These are phyloP conservation scores for Netelia virgata DNA, from an alignment of 2,888 invertebrate species.

Conservation along the genomic window DNA sequence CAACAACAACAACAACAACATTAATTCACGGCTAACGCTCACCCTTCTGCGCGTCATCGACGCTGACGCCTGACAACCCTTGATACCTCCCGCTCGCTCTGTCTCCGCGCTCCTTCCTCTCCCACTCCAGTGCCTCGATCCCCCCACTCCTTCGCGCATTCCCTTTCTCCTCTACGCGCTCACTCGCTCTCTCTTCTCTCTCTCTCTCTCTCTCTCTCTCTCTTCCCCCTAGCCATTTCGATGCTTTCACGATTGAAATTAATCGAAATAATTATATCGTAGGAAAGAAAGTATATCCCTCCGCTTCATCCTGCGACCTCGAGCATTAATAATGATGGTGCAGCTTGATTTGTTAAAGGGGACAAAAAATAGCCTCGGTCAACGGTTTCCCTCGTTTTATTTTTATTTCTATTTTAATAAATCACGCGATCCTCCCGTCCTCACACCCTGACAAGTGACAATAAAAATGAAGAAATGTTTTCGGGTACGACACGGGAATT, in stretches of 20 bases:
- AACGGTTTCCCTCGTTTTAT: not conserved
- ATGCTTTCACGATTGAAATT: not conserved
- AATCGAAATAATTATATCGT: conserved; percentile 21
- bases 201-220: no score
- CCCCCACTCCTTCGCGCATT: no score
- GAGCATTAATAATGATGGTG: not conserved
- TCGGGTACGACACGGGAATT: conserved; percentile 26
- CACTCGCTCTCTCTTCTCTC: no score
- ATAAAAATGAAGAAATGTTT: conserved; percentile 68
- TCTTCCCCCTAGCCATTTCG: not conserved
- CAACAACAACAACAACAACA: conserved; percentile 39
- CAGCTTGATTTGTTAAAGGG: not conserved
- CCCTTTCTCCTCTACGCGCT: no score
- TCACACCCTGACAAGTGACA: conserved; percentile 67
- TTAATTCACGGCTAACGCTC: conserved; percentile 24
- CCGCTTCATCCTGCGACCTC: no score
- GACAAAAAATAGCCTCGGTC: not conserved
- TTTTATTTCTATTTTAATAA: conserved; percentile 20
- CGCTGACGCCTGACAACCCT: conserved; percentile 29
- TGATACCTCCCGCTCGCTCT: not conserved
- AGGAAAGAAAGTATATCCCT: no score
- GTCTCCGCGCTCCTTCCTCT: not conserved
- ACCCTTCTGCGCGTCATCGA: conserved; percentile 47
- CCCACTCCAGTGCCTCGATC: no score
- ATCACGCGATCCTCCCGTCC: conserved; percentile 42